These are phyloP conservation scores for Murina feae DNA, from an alignment of 2,113 vertebrate genomes.

Conservation along the genomic window DNA sequence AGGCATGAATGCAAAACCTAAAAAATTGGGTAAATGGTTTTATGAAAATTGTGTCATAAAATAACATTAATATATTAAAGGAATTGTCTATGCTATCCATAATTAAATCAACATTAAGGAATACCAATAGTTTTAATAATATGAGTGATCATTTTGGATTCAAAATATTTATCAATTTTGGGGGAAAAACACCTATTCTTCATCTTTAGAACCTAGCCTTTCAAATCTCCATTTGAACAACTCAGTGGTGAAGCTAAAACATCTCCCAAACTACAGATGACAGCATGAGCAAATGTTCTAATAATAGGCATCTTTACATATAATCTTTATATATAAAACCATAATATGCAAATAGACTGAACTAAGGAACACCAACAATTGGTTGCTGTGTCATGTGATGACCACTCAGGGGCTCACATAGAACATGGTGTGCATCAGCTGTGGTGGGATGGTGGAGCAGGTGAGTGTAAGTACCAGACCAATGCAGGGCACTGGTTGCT, in stretches of 20 bases:
- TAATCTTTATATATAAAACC: too few relatives aligned
- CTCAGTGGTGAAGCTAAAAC: slow-evolving; percentile 35
- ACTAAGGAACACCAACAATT: too few relatives aligned
- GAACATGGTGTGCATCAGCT: too few relatives aligned
- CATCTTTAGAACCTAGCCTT: slow-evolving; percentile 47
- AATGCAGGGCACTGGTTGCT: too few relatives aligned
- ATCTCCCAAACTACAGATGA: slow-evolving; percentile 42
- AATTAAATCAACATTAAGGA: neutral
- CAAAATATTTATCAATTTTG: neutral
- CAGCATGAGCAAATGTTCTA: slow-evolving; percentile 31
- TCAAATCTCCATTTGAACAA: slow-evolving; percentile 36
- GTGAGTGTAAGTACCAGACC: too few relatives aligned
- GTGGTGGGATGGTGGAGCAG: too few relatives aligned
- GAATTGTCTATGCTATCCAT: neutral
- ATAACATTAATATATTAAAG: neutral
- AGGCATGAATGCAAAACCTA: neutral
- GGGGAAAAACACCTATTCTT: neutral
- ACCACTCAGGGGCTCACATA: too few relatives aligned
- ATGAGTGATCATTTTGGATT: neutral
- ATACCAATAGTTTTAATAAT: neutral
- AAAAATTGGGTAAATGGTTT: neutral
- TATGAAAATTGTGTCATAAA: neutral
- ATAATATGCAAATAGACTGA: too few relatives aligned
- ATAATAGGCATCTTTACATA: neutral
- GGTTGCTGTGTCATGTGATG: too few relatives aligned